Evolutionary conservation across 2,888 invertebrate species (phyloP), one percentile per base, ranked within the genome.

Genomic region (Leptinotarsa tumamoca): DNA sequence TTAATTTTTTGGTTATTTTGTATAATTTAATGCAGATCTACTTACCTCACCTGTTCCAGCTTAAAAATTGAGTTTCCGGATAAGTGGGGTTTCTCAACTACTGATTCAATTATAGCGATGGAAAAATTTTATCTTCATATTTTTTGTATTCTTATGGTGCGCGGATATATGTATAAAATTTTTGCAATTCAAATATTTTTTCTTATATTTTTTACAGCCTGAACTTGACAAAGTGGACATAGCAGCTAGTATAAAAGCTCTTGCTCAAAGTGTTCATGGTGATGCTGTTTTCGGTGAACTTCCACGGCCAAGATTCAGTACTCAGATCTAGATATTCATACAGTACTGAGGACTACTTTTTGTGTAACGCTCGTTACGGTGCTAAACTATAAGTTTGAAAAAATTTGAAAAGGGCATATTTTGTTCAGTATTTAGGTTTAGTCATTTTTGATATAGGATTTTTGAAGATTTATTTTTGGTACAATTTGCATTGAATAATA

Each of bases 191-290:
- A 27, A 63, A n/a, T n/a, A 63, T n/a, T 63, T 21, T n/a, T 15
- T 10, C 17, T n/a, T 43, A 21, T 58, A 23, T 52, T 73, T 66
- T 71, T 80, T 80, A 49, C 71, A 81, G 81, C 77, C 78, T 13
- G 76, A 79, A 61, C 78, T 78, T 51, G 79, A 80, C 21, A 77
- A 82, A 33, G 66, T 84, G 78, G 95, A 96, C 87, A 97, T 97
- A 86, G 96, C 96, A 80, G 96, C 96, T 63, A 96, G 95, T 87
- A 97, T 97, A 87, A 95, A 95, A 89, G 96, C 96, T n/a, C 89
- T 97, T 84, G 96, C 97, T 23, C 94, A 94, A 84, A 97, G 96
- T 83, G 95, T 97, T 78, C 95, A 95, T 89, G 96, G 95, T 78
- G 96, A 96, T 89, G 90, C 93, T 33, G 94, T 95, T 82, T 97